phyloP scores from a whole-genome alignment of 2,888 invertebrate genomes.

The Allygus modestus region DNA sequence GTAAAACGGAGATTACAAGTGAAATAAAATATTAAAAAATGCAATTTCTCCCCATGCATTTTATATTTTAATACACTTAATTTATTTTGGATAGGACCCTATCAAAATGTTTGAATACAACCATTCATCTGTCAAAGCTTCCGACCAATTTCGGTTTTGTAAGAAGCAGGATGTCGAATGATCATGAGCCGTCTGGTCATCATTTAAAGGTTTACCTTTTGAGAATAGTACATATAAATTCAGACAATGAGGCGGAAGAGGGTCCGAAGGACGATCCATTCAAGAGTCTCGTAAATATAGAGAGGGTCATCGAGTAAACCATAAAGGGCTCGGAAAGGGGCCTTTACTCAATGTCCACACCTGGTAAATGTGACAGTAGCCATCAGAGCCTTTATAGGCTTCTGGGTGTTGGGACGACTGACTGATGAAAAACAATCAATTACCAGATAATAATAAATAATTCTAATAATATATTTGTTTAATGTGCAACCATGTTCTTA shows the following conservation, averaged over 20 bases:
- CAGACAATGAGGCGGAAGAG: conserved; percentile 22
- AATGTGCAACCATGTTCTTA: too few relatives aligned
- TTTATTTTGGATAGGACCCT: not conserved
- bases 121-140: not conserved
- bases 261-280: not conserved
- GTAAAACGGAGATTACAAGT: too few relatives aligned
- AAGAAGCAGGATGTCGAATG: not conserved
- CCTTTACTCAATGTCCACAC: not conserved
- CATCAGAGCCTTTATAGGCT: not conserved
- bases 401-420: too few relatives aligned
- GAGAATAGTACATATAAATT: not conserved
- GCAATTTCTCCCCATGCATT: too few relatives aligned
- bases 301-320: not conserved
- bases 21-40: too few relatives aligned
- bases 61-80: not conserved
- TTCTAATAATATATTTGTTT: too few relatives aligned
- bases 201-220: conserved; percentile 10
- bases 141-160: not conserved
- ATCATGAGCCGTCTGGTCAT: not conserved
- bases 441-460: too few relatives aligned
- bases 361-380: not conserved
- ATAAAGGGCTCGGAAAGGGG: not conserved
- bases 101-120: not conserved
- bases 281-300: not conserved
- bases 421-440: too few relatives aligned